Base-by-base conservation (phyloP, 2,888 invertebrate genomes). In the Ariolimax columbianus region DNA sequence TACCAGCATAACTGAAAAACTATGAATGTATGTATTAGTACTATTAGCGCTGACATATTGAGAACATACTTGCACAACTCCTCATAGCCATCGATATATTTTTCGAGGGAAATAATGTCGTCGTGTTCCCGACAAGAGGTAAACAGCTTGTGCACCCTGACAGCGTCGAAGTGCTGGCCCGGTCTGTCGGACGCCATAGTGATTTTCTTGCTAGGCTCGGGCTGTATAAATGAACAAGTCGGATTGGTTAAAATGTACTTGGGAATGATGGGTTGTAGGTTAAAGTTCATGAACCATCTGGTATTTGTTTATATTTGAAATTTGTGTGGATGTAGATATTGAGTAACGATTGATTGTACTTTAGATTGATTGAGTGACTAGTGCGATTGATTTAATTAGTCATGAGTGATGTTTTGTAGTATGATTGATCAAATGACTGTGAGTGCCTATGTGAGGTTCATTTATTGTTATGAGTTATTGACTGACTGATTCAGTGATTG, bases 1-100 rank as follows among this genome's bases (percentile, higher is more conserved):
- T 55, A 55, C 55, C 23, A 23, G 23, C 23, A 19, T 23, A 11
- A 55, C 55, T 23, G 9, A 17, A 4, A 4, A 55, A 55, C 55
- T 55, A 47, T 47, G 47, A 7, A 11, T 55, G 9, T 55, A 55
- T 55, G 3, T 55, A 4, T 23, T 23, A 4, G 3, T 23, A 55
- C 55, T 4, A 19, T 55, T 19, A 11, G 3, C 3, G 19, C 14
- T 55, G 3, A 19, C 14, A 19, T 23, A 11, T 23, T 55, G 14
- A 55, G 17, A 7, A 85, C 89, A 81, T 87, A 91, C 91, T 90
- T 91, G 83, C 90, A 89, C 33, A 91, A 85, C 85, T 91, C 91
- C 47, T 90, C 89, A 70, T 90, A 91, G 30, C 91, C 90, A 87
- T 89, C 86, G 1, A 89, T 87, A 86, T 91, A 91, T 55, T 86